Percentiles rank a stretch among this genome's conserved stretches.
These are phyloP conservation scores for Vireo altiloquus DNA, from an alignment of 2,113 vertebrate genomes.

Conservation along the genomic window DNA sequence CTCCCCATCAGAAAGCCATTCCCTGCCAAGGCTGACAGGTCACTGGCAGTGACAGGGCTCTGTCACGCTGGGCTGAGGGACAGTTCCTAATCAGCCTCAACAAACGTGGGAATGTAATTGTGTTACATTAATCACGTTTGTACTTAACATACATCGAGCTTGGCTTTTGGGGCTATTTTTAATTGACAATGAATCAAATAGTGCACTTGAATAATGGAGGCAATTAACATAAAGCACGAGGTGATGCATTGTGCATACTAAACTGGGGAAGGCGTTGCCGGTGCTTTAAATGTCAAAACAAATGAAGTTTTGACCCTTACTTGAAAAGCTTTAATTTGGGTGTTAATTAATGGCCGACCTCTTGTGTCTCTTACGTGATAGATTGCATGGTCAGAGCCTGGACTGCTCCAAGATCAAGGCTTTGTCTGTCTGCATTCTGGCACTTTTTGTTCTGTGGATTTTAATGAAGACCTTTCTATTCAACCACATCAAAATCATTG, in stretches of 20 bases:
- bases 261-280: constrained; percentile 7
- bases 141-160: constrained; percentile 73
- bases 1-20: not conserved
- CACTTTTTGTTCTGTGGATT: not conserved
- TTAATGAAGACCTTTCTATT: not conserved
- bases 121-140: constrained; percentile 81
- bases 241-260: constrained; percentile 53
- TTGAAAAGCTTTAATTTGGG: constrained; percentile 69
- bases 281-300: constrained; percentile 77
- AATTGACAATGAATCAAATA: constrained; percentile 92
- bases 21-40: not conserved
- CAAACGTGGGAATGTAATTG: constrained; percentile 67
- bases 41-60: not conserved
- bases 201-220: constrained; percentile 87
- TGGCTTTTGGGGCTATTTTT: constrained; percentile 80
- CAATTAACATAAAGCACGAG: constrained; percentile 85
- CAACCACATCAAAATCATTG: not conserved
- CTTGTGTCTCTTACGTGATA: constrained; percentile 43
- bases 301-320: constrained; percentile 66
- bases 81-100: constrained; percentile 57
- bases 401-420: not conserved
- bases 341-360: constrained; percentile 70
- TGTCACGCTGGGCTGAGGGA: not conserved
- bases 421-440: not conserved
- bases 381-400: constrained; percentile 21